phyloP scores from a whole-genome alignment of 2,797 vertebrate genomes.

The Potorous gilbertii region DNA sequence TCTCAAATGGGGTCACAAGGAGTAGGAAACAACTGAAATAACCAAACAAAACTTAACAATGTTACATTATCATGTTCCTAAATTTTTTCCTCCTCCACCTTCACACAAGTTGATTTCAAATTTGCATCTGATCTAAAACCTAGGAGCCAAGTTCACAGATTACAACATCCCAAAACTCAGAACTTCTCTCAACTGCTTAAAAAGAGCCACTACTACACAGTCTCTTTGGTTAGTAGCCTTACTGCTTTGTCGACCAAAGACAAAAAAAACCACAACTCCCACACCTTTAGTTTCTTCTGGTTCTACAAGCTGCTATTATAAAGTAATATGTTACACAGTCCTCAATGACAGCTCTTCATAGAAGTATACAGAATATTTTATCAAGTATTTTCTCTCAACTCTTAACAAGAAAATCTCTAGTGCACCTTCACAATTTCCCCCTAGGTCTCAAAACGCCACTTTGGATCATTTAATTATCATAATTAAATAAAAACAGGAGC shows the following conservation, averaged over 20 bases:
- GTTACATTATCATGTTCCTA: not conserved
- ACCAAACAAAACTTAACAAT: not conserved
- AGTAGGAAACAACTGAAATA: not conserved
- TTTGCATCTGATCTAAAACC: not conserved
- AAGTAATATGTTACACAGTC: not conserved
- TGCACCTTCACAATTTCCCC: not conserved
- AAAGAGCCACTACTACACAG: not conserved
- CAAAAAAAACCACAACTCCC: not conserved
- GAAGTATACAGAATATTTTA: not conserved
- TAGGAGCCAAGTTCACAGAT: not conserved
- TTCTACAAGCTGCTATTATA: not conserved
- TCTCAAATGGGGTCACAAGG: not conserved
- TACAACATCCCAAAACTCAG: not conserved
- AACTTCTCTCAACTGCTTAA: not conserved
- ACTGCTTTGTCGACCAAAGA: not conserved
- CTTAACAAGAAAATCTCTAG: not conserved
- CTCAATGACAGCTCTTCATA: not conserved
- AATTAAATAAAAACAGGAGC: not conserved
- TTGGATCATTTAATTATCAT: not conserved
- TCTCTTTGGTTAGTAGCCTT: not conserved
- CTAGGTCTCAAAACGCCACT: not conserved
- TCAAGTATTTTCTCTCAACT: not conserved
- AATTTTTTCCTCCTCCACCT: not conserved
- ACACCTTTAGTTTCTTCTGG: not conserved
- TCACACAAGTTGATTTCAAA: not conserved